Base-by-base conservation (phyloP, 1,140 invertebrate genomes). In the Armadillidium nasatum region DNA sequence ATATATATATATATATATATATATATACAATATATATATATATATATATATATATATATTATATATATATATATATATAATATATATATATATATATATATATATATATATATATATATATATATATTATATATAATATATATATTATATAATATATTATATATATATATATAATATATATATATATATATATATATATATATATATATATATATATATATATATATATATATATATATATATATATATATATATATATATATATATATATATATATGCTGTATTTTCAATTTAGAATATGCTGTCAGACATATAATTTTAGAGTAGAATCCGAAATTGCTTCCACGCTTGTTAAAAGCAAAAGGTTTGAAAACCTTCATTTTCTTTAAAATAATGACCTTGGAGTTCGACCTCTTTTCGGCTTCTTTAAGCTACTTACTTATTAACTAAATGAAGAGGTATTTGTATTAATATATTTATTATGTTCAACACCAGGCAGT, bases 81-180 rank as follows among this genome's bases (percentile, higher is more conserved):
- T 21, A 60, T 21, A 60, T 21, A 60, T 60, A 60, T 60, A 60
- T 60, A 60, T 60, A 60, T 60, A 60, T 60, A 60, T 60, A 60
- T 60, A 60, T 60, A 60, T 60, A 60, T 60, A 60, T 60, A 60
- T 60, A 60, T 60, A 60, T 21, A 60, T 60, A 60, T 60, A 60
- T 60, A 60, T 21, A 60, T 21, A 60, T 21, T 21, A 60, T 60
- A 60, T 60, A 60, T 1, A 60, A 60, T 60, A 60, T 60, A 60
- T 60, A 60, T 60, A 60, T 60, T n/a, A n/a, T n/a, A n/a, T n/a
- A n/a, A n/a, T n/a, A n/a, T n/a, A n/a, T n/a, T n/a, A 3, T 60
- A 60, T 21, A 60, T 60, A 3, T 7, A 60, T 60, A 60, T 2
- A 60, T 1, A 60, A 60, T 21, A 60, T 60, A 60, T 60, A 60